These are phyloP conservation scores for Burhinus bistriatus DNA, from an alignment of 2,113 vertebrate genomes.

Conservation along the genomic window DNA sequence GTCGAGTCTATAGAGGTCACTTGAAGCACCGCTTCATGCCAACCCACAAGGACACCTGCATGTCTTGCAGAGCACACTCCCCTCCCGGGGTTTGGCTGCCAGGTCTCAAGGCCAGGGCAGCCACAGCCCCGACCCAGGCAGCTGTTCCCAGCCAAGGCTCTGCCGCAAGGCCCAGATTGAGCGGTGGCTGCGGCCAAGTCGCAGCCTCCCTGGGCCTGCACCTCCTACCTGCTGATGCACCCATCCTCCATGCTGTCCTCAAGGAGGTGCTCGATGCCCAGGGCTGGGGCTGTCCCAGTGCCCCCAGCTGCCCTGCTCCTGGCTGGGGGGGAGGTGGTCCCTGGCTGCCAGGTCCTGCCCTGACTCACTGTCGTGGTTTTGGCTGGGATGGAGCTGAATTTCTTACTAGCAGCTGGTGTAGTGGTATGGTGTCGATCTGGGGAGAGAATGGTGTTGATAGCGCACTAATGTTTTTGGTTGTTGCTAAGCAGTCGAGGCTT, in stretches of 20 bases:
- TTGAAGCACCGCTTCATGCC: neutral
- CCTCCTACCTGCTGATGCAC: fast-evolving
- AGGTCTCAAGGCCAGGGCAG: neutral
- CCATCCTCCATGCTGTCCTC: fast-evolving
- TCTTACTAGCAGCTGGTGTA: neutral
- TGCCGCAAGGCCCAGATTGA: neutral
- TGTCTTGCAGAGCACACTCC: fast-evolving
- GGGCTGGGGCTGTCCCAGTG: fast-evolving
- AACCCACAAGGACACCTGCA: neutral
- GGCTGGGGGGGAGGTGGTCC: fast-evolving
- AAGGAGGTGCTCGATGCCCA: fast-evolving
- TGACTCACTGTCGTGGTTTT: neutral
- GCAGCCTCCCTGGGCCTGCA: fast-evolving
- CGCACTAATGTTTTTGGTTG: neutral
- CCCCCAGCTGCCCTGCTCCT: fast-evolving
- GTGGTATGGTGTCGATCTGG: neutral
- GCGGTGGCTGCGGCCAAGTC: fast-evolving
- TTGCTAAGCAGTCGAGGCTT: neutral
- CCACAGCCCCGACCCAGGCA: too few relatives aligned
- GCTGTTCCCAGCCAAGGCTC: fast-evolving
- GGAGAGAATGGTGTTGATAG: neutral
- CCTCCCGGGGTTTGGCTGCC: fast-evolving
- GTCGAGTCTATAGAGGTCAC: fast-evolving
- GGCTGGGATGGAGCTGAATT: neutral
- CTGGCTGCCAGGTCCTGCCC: neutral